A percentile compares a stretch with the other conserved stretches of the same genome.
phyloP scores from a whole-genome alignment of 2,113 vertebrate species.

The Calidris pygmaea region DNA sequence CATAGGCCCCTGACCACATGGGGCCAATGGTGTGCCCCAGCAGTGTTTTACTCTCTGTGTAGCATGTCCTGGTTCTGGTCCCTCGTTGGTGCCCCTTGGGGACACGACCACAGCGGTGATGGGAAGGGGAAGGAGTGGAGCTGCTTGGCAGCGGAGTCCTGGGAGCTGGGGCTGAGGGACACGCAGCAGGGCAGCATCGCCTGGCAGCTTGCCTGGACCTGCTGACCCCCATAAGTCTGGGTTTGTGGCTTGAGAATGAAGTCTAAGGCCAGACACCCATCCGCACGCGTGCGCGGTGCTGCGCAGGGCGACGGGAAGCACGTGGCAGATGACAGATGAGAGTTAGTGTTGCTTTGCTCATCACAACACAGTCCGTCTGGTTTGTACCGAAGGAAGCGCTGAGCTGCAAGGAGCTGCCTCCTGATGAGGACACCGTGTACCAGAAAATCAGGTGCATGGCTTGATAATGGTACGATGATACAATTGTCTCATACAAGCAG shows the following conservation, averaged over 20 bases:
- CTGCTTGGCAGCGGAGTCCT: not conserved
- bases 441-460: not conserved
- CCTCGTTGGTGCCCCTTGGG: not conserved
- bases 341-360: not conserved
- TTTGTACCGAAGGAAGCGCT: not conserved
- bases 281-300: rapidly evolving
- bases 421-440: not conserved
- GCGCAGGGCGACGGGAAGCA: not conserved
- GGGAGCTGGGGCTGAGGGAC: not conserved
- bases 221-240: rapidly evolving
- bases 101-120: not conserved
- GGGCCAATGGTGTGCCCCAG: not conserved
- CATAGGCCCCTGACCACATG: not conserved
- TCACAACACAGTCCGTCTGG: not conserved
- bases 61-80: rapidly evolving
- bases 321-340: not conserved
- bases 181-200: rapidly evolving
- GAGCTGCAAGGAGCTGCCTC: not conserved
- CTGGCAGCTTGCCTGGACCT: rapidly evolving
- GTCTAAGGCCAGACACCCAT: rapidly evolving
- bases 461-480: not conserved
- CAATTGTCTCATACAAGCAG: not conserved
- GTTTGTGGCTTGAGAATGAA: not conserved
- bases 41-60: not conserved
- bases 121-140: not conserved